Conservation (phyloP, 2,113 vertebrate species). For the Tringa solitaria region DNA sequence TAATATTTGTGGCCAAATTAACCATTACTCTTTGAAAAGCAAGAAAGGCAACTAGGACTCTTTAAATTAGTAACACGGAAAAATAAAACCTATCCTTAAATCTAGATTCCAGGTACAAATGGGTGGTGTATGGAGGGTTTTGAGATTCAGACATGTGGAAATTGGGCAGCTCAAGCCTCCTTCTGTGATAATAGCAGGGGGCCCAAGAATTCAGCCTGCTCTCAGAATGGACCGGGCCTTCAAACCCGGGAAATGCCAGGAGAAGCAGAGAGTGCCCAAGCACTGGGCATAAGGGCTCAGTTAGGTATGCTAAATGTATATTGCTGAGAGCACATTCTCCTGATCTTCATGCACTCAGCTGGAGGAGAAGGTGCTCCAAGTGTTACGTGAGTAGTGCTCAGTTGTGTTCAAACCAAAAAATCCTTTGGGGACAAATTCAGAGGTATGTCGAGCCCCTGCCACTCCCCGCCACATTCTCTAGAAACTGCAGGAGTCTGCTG, state of each 20-base stretch:
- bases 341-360: neutral
- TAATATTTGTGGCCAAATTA: neutral
- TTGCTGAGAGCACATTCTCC: neutral
- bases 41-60: neutral
- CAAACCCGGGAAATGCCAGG: neutral
- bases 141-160: neutral
- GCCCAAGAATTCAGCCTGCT: neutral
- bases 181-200: neutral
- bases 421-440: neutral
- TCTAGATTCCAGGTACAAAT: neutral
- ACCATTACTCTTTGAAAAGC: neutral
- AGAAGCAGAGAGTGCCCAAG: neutral
- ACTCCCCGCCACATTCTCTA: neutral
- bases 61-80: neutral
- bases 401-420: neutral
- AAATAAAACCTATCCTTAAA: neutral
- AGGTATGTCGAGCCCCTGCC: neutral
- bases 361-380: neutral
- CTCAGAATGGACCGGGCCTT: neutral
- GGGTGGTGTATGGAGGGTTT: fast-evolving
- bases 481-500: neutral
- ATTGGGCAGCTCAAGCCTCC: neutral
- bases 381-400: neutral
- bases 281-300: neutral
- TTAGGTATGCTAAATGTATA: neutral